Percentiles rank a stretch among this genome's conserved stretches.
Evolutionary conservation across 2,113 vertebrate species (phyloP).

Genomic region (Sakesphorus luctuosus): DNA sequence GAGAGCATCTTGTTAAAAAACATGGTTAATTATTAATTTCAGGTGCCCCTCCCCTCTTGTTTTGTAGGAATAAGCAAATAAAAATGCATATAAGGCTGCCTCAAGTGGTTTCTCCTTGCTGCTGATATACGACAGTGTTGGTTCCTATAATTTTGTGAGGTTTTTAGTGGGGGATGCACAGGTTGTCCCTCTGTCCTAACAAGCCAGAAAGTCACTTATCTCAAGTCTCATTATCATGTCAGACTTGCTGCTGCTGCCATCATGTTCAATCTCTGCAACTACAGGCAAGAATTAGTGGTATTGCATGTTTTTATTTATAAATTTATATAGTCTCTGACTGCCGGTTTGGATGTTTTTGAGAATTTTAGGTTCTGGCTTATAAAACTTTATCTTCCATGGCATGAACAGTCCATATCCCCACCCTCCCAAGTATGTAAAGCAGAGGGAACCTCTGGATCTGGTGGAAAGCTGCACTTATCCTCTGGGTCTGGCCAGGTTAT

Average conservation of each 20-base stretch:
- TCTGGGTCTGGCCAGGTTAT: not conserved
- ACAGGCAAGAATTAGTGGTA: not conserved
- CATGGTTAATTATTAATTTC: not conserved
- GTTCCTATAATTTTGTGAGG: not conserved
- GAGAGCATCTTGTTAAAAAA: not conserved
- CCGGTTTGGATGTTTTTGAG: not conserved
- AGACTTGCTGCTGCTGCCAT: not conserved
- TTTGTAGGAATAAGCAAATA: not conserved
- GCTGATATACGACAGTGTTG: not conserved
- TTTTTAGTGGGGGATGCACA: not conserved
- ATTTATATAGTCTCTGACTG: not conserved
- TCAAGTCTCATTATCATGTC: not conserved
- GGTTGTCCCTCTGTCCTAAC: not conserved
- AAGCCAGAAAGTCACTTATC: not conserved
- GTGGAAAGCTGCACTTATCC: not conserved
- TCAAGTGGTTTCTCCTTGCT: not conserved
- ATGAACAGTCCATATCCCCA: not conserved
- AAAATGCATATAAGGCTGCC: not conserved
- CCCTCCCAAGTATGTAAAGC: not conserved
- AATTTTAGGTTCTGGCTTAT: not conserved
- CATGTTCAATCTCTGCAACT: not conserved
- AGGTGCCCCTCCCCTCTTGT: rapidly evolving
- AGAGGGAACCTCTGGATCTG: not conserved
- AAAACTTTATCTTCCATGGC: not conserved
- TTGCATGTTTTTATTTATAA: not conserved